phyloP scores from a whole-genome alignment of 2,113 vertebrate genomes.

The Heterotis niloticus region DNA sequence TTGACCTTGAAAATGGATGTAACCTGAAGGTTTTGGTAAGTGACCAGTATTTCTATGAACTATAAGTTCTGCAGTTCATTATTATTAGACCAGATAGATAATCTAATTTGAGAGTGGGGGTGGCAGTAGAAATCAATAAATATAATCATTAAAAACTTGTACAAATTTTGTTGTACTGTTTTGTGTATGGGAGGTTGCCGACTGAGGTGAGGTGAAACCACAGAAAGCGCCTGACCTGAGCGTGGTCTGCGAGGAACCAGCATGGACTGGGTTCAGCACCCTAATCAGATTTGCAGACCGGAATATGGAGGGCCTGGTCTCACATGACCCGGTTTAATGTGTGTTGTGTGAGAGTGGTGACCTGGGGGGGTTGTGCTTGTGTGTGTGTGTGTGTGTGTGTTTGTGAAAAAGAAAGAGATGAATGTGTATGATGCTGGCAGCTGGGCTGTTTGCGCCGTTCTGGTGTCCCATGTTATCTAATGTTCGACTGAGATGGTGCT shows the following conservation, averaged over 20 bases:
- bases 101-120: no score
- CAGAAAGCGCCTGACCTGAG: background rate
- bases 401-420: background rate
- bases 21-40: no score
- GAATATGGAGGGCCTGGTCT: conserved; percentile 10
- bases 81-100: no score
- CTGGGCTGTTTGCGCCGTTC: no score
- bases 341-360: background rate
- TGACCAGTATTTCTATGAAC: no score
- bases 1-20: no score
- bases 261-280: conserved; percentile 14
- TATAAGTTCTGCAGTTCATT: no score
- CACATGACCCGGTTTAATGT: conserved; percentile 13
- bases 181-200: no score
- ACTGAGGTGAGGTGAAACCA: no score
- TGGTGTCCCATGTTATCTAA: background rate
- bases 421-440: background rate
- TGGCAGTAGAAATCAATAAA: no score
- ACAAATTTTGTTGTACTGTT: no score
- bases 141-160: no score
- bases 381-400: background rate
- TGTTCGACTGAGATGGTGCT: background rate
- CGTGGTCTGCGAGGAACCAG: background rate
- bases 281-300: conserved; percentile 48
- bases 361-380: background rate